phyloP scores from a whole-genome alignment of 2,888 invertebrate genomes.

The Euproctis similis region DNA sequence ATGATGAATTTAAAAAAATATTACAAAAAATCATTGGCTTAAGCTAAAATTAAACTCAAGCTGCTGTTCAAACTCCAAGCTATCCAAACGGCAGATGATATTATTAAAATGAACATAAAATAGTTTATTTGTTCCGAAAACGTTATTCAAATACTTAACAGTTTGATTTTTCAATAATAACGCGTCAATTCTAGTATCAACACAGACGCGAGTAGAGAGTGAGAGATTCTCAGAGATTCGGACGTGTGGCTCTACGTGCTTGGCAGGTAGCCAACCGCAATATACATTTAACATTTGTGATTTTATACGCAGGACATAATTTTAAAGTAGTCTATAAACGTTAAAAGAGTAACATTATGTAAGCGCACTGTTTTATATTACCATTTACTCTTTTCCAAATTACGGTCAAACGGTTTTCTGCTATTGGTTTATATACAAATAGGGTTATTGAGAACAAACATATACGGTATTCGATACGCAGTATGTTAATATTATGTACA shows the following conservation, averaged over 20 bases:
- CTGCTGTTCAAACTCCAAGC: neutral
- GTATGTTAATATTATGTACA: too few species aligned
- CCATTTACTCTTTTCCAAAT: too few species aligned
- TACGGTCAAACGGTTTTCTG: too few species aligned
- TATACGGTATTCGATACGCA: too few species aligned
- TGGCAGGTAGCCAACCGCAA: constrained; percentile 61
- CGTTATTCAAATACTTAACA: too few species aligned
- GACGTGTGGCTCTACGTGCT: constrained; percentile 44
- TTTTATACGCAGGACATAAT: constrained; percentile 64
- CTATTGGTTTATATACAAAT: too few species aligned
- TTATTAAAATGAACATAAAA: constrained; percentile 2
- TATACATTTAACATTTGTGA: constrained; percentile 50
- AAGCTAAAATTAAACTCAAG: too few species aligned
- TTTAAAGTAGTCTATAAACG: constrained; percentile 62
- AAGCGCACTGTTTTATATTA: too few species aligned
- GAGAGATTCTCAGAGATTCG: constrained; percentile 56
- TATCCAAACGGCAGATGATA: neutral
- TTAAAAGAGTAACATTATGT: constrained; percentile 54
- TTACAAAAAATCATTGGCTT: too few species aligned
- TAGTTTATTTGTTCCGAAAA: constrained; percentile 5
- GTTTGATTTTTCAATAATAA: constrained; percentile 47
- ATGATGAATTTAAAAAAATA: too few species aligned
- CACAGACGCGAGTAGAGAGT: constrained; percentile 34
- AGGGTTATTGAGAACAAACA: too few species aligned
- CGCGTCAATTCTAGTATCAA: constrained; percentile 52